These are phyloP conservation scores for Orthosia cruda DNA, from an alignment of 2,888 invertebrate species.

Conservation along the genomic window DNA sequence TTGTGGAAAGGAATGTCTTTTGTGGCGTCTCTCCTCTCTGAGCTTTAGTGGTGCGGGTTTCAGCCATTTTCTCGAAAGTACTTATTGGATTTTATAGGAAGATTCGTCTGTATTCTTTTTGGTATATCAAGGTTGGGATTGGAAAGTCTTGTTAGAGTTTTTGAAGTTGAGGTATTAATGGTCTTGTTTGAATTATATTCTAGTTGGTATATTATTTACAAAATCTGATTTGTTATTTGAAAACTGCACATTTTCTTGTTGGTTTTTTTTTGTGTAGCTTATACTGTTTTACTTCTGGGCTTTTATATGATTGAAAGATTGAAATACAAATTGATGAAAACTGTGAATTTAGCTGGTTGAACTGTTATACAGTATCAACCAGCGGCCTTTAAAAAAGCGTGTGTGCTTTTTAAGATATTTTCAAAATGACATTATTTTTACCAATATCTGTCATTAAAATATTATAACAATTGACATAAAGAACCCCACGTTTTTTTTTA, in stretches of 20 bases:
- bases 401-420: too few relatives aligned
- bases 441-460: too few relatives aligned
- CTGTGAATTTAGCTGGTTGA: too few relatives aligned
- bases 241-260: background rate
- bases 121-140: background rate
- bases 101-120: slow-evolving; percentile 10
- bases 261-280: too few relatives aligned
- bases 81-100: slow-evolving; percentile 28
- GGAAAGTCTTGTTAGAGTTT: background rate
- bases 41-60: slow-evolving; percentile 32
- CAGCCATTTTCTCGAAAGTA: slow-evolving; percentile 22
- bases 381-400: too few relatives aligned
- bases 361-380: too few relatives aligned
- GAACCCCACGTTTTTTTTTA: too few relatives aligned
- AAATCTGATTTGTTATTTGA: background rate
- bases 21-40: slow-evolving; percentile 47
- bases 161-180: background rate
- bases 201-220: background rate
- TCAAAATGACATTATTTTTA: too few relatives aligned
- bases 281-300: too few relatives aligned
- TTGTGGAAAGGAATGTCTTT: slow-evolving; percentile 76
- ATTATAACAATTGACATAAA: too few relatives aligned
- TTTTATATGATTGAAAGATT: too few relatives aligned
- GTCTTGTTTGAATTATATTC: background rate
- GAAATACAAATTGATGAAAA: too few relatives aligned